Base-by-base conservation (phyloP, 2,888 invertebrate genomes). In the Synanthedon tipuliformis region DNA sequence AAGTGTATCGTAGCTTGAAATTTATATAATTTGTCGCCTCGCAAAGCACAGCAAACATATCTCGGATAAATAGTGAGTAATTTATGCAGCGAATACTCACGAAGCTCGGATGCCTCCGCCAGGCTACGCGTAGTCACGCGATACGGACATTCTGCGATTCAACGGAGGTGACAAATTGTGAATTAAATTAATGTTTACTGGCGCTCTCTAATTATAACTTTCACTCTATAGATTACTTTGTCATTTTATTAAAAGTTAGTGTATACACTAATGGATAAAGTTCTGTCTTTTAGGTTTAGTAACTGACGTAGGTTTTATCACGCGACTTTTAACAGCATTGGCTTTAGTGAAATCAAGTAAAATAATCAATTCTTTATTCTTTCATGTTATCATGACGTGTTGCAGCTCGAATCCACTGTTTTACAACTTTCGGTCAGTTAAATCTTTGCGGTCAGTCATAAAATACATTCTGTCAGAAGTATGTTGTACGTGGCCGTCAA, bases 151-250 rank as follows among this genome's bases (percentile, higher is more conserved):
- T 84, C 81, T 70, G 64, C 76, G 75, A 76, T 75, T 75, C 72
- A 57, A 52, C 50, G 53, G 50, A 53, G 55, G 58, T 57, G 58
- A 57, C 58, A 57, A 58, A 58, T 58, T 55, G 55, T 57, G 74
- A 81, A 81, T 81, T 73, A 74, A 81, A 82, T 81, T 81, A 80
- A 81, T 80, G 79, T 78, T 75, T 69, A 75, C 73, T 67, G 69
- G 64, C 69, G 68, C 71, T n/a, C 45, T 45, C 45, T 45, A 45
- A 45, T 45, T 45, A 45, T 45, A 45, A 45, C 45, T 45, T 45
- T 12, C 45, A 45, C 45, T 45, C 45, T 45, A 45, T 45, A 45
- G 13, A 45, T 45, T 45, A 15, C 15, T 45, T n/a, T 45, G 45
- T 13, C 45, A 13, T 45, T 45, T 45, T 45, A 45, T 45, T 45